phyloP scores from a whole-genome alignment of 2,797 vertebrate genomes.

The Channallabes apus region DNA sequence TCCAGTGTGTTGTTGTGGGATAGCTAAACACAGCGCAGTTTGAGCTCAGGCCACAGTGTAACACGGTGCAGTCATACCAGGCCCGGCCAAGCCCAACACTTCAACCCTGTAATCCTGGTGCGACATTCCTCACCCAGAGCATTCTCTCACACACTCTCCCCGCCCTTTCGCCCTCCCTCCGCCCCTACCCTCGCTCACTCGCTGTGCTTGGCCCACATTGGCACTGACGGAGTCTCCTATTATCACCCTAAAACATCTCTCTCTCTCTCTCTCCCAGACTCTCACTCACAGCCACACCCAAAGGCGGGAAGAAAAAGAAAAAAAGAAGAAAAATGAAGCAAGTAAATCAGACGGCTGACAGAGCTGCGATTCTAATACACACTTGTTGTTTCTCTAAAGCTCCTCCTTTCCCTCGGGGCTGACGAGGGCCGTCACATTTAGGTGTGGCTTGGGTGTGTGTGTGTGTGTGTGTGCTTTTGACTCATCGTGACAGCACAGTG shows the following conservation, averaged over 20 bases:
- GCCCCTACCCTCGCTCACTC: neutral
- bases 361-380: constrained; percentile 14
- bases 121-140: constrained; percentile 69
- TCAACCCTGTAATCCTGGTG: constrained; percentile 62
- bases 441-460: constrained; percentile 27
- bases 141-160: constrained; percentile 27
- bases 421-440: constrained; percentile 29
- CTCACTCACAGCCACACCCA: constrained; percentile 33
- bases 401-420: constrained; percentile 40
- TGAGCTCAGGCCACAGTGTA: neutral
- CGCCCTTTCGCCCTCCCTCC: constrained; percentile 12
- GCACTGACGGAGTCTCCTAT: neutral
- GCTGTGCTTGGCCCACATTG: neutral
- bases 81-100: constrained; percentile 32
- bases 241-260: neutral
- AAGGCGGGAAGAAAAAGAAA: no score
- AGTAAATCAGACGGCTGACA: constrained; percentile 30
- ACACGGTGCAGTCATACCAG: constrained; percentile 15
- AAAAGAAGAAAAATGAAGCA: constrained; percentile 2
- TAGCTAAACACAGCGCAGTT: neutral
- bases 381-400: constrained; percentile 24
- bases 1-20: neutral
- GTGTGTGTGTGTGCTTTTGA: constrained; percentile 19
- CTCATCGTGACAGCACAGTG: neutral
- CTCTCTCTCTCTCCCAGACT: constrained; percentile 10